A percentile compares a stretch with the other conserved stretches of the same genome.
Evolutionary conservation across 2,888 invertebrate genomes (phyloP).

Genomic region (Eupithecia exiguata): DNA sequence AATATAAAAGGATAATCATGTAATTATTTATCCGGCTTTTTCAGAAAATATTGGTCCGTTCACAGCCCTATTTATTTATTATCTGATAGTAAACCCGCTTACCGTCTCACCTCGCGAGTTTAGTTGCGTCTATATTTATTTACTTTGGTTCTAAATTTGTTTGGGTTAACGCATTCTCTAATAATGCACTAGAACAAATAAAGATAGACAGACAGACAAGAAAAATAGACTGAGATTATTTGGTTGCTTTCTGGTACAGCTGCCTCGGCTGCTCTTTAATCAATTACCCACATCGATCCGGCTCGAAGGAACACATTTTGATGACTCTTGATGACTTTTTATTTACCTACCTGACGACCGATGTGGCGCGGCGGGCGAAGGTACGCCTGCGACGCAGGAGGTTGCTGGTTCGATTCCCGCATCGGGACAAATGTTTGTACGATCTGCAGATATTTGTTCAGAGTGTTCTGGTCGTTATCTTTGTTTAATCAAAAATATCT

Average conservation of each 20-base stretch:
- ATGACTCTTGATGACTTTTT: neutral
- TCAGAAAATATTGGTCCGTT: no score
- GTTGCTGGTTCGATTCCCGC: no score
- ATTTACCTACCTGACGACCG: no score
- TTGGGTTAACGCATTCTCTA: slow-evolving; percentile 31
- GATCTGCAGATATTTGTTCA: no score
- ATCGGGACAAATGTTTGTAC: no score
- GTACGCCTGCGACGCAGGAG: no score
- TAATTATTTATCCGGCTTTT: neutral
- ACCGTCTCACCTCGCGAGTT: slow-evolving; percentile 32
- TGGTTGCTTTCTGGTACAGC: neutral
- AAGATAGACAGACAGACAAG: neutral
- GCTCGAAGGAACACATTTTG: neutral
- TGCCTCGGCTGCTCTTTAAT: neutral
- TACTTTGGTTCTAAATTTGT: slow-evolving; percentile 32
- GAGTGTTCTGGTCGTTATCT: no score
- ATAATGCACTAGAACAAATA: neutral
- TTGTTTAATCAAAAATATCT: no score
- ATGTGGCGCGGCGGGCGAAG: no score
- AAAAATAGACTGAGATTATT: neutral
- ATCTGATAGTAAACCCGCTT: slow-evolving; percentile 18
- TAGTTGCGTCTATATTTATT: slow-evolving; percentile 42
- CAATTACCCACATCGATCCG: neutral
- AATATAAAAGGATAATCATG: no score
- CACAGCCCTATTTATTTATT: slow-evolving; percentile 13